Conservation (phyloP, 2,888 invertebrate species). For the Achlya flavicornis region DNA sequence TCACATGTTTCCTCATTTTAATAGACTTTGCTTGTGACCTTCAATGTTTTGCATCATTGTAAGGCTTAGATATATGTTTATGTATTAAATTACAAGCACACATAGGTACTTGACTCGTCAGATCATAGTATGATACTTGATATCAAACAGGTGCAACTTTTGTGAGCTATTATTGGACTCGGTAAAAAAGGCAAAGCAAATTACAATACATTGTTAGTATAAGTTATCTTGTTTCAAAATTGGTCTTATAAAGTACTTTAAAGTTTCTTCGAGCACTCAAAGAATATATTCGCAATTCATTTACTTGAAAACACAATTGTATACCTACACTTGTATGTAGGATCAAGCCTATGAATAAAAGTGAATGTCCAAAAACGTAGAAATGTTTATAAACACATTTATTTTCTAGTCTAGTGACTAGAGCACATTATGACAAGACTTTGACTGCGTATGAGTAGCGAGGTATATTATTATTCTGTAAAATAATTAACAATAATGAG, state of each 20-base stretch:
- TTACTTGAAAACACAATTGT: too few relatives aligned
- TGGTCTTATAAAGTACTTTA: too few relatives aligned
- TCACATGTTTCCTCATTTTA: background rate
- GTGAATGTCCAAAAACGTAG: slow-evolving; percentile 9
- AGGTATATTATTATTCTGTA: slow-evolving; percentile 10
- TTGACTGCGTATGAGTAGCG: background rate
- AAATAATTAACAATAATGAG: slow-evolving; percentile 10
- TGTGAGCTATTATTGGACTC: background rate
- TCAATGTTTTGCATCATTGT: slow-evolving; percentile 1
- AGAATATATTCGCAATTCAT: too few relatives aligned
- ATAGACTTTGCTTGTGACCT: background rate
- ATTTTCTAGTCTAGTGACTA: slow-evolving; percentile 12
- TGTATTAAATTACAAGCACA: background rate
- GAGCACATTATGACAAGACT: slow-evolving; percentile 5
- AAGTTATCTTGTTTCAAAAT: too few relatives aligned
- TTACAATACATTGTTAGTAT: background rate
- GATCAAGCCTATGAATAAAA: background rate
- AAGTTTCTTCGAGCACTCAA: too few relatives aligned
- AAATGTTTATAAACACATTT: slow-evolving; percentile 8
- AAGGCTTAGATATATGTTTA: background rate
- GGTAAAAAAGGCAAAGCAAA: background rate
- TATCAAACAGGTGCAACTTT: slow-evolving; percentile 1
- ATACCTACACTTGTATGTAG: too few relatives aligned
- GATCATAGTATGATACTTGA: slow-evolving; percentile 1
- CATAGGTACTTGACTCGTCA: background rate